Evolutionary conservation across 2,113 vertebrate species (phyloP), one percentile per base, ranked within the genome.

Genomic region (Eptesicus fuscus): DNA sequence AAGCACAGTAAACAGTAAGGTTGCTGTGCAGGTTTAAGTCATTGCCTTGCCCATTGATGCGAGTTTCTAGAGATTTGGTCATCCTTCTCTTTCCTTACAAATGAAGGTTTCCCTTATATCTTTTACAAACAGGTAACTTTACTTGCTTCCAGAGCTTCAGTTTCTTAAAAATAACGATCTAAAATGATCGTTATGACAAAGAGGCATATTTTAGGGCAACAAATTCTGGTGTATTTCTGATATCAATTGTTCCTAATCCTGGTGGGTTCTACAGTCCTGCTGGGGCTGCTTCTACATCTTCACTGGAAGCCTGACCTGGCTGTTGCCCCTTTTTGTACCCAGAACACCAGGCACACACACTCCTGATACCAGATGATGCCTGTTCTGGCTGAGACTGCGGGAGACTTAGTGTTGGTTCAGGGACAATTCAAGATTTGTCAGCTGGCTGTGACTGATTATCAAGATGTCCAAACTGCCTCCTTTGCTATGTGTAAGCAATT

Each of bases 391-490:
- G 89, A 49, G 59, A 83, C 53, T 71, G n/a, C n/a, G 69, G 18
- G n/a, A 86, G 44, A 90, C 87, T 93, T 83, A 82, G 83, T 78
- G 87, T 79, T 51, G n/a, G 84, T 95, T 17, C 90, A 53, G 84
- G 96, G 59, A 92, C 97, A 94, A 85, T 96, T 97, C 95, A 97
- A 96, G 97, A 98, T 94, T 95, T 95, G 97, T 98, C 97, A 98
- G 96, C 97, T 98, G 97, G 92, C 92, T 96, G 70, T 85, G 63
- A 83, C 65, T 98, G 97, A 96, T 97, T 91, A 69, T 98, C 98
- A 98, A 98, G 98, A 98, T 98, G 96, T 97, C 98, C 97, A 98
- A 97, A 97, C 97, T 90, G 93, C 97, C 96, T 98, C 95, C 96
- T 97, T 97, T 98, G 95, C 97, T 98, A 93, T 98, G 97, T 96